Evolutionary conservation across 2,888 invertebrate genomes (phyloP), one percentile per base, ranked within the genome.

Genomic region (Hetaerina titia): DNA sequence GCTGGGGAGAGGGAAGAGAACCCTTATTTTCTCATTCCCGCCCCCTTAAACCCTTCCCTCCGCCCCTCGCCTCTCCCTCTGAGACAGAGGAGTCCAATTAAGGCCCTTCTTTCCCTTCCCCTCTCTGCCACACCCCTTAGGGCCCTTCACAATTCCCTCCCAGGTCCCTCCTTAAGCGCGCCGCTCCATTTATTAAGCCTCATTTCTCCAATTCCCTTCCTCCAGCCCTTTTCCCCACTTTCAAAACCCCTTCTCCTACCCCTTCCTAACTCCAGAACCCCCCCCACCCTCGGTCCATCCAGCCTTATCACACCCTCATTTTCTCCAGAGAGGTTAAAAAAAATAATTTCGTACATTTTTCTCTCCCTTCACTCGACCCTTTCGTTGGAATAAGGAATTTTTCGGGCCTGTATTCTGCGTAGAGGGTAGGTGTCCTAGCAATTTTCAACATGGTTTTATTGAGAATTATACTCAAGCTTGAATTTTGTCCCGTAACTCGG

Each of bases 161-260:
- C 92, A 69, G 69, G 69, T 57, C 74, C 45, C 64, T 74, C 64
- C 92, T 92, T 92, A 92, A 92, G 69, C 92, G 69, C 92, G 56
- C 56, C 64, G 69, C 45, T 45, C 92, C 92, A 92, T 92, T 92
- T 92, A 92, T 92, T 92, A 92, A 69, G 69, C 69, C 92, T 69
- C 81, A 81, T 81, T 81, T 81, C 81, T 81, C 25, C 81, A 81
- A 81, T 92, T 45, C 90, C 64, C 90, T 90, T 90, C 90, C 64
- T 64, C 64, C 64, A 64, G 25, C 64, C 89, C 90, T 90, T 90
- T 60, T 57, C 58, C 90, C 90, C 90, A 25, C 90, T 60, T 60
- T 60, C 60, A 60, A 60, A 60, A 81, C 81, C 4, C n/a, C 15
- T 11, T 11, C 81, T 4, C 31, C 31, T 11, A 31, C 13, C 81